These are phyloP conservation scores for Condylura cristata DNA, from an alignment of 2,113 vertebrate species.

Conservation along the genomic window DNA sequence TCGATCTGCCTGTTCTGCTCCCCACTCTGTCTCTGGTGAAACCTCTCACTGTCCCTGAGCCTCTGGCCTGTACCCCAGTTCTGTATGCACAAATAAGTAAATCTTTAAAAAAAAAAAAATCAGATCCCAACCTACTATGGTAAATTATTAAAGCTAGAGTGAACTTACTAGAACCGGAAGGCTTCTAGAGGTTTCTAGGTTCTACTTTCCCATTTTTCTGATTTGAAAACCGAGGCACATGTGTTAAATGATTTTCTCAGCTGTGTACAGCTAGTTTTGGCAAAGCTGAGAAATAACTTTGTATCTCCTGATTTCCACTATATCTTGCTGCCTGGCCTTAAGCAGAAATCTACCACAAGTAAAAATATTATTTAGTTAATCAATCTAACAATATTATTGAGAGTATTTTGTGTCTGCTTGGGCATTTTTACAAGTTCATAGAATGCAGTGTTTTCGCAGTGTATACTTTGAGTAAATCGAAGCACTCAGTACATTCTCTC, in stretches of 20 bases:
- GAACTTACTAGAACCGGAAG: neutral
- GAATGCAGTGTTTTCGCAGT: neutral
- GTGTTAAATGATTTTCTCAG: neutral
- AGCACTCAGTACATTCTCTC: neutral
- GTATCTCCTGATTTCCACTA: neutral
- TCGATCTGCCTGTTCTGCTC: no score
- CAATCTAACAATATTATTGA: neutral
- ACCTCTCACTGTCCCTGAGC: no score
- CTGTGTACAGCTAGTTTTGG: neutral
- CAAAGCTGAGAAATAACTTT: neutral
- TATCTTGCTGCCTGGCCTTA: neutral
- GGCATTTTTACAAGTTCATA: neutral
- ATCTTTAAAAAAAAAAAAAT: no score
- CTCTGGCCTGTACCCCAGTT: no score
- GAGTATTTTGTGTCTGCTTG: neutral
- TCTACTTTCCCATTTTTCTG: neutral
- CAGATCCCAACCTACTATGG: conserved; percentile 13
- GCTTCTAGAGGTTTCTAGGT: neutral
- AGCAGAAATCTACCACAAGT: neutral
- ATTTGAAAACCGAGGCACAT: neutral
- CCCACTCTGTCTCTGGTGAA: no score
- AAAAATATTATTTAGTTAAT: neutral
- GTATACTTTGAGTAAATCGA: neutral
- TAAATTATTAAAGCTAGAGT: conserved; percentile 43
- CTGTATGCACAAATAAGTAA: no score